Evolutionary conservation across 2,113 vertebrate genomes (phyloP), one percentile per base, ranked within the genome.

Genomic region (Corynorhinus townsendii): DNA sequence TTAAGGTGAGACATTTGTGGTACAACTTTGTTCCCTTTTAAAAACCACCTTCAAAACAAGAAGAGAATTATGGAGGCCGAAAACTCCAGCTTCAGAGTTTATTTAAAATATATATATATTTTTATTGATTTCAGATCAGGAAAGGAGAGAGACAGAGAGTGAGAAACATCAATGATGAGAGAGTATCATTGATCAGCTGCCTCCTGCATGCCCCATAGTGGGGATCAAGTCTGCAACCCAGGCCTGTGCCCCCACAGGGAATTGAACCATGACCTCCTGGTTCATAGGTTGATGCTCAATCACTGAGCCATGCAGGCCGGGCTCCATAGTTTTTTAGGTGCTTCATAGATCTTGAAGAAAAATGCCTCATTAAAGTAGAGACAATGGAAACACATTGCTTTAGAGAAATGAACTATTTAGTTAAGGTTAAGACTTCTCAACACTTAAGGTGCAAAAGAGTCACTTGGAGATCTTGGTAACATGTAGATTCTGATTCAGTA

Each of bases 1-100:
- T 89, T 96, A 87, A 95, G 86, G 92, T 83, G 91, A 96, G 93
- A 96, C 54, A 10, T 82, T 45, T 47, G 69, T 38, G 38, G 33
- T 40, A 43, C 38, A 66, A 26, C 28, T 40, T 40, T 28, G 45
- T 26, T 71, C 30, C 33, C 72, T 81, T 59, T 62, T 17, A 10
- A 75, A 88, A 90, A 79, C 9, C 68, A 35, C 2, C n/a, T 91
- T 93, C 49, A 64, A 73, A 79, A 90, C 47, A 82, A n/a, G 81
- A 89, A 52, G 71, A 62, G 45, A 75, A 52, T 68, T 79, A 59
- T 19, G 40, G 26, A 68, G 73, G 45, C 54, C 54, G 47, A 62
- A 64, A 85, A 9, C 30, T 73, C 9, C 26, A 47, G 47, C 45
- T 91, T 30, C n/a, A 59, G 56, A 24, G 9, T 59, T 59, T 52